phyloP scores from a whole-genome alignment of 2,113 vertebrate genomes.

The Lota lota region DNA sequence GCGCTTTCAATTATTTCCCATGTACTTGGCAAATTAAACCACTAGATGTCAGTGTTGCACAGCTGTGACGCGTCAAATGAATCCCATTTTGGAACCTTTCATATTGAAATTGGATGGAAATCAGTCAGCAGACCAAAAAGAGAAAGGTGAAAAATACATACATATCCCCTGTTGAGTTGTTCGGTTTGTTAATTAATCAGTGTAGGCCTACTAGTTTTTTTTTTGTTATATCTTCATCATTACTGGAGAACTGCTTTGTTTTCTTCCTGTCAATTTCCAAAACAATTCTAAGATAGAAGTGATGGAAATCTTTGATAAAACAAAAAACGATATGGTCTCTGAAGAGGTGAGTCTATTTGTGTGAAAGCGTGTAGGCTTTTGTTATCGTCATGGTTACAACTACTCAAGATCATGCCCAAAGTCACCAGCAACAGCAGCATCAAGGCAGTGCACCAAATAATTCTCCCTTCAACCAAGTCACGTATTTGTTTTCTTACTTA shows the following conservation, averaged over 20 bases:
- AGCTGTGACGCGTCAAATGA: neutral
- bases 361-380: constrained; percentile 45
- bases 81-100: neutral
- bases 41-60: constrained; percentile 58
- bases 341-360: constrained; percentile 38
- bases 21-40: constrained; percentile 40
- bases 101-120: neutral
- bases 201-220: too few relatives aligned
- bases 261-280: too few relatives aligned
- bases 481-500: constrained; percentile 36
- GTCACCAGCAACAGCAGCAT: constrained; percentile 40
- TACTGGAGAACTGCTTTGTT: too few relatives aligned
- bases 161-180: too few relatives aligned
- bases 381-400: constrained; percentile 62
- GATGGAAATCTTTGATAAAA: too few relatives aligned
- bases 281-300: too few relatives aligned
- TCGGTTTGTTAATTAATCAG: too few relatives aligned
- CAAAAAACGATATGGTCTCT: too few relatives aligned
- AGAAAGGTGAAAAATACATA: too few relatives aligned
- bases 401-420: constrained; percentile 29
- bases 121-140: too few relatives aligned
- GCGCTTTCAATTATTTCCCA: too few relatives aligned
- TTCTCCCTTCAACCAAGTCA: neutral
- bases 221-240: too few relatives aligned
- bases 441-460: constrained; percentile 15